Conservation (phyloP, 2,888 invertebrate species). For the Pammene aurita region DNA sequence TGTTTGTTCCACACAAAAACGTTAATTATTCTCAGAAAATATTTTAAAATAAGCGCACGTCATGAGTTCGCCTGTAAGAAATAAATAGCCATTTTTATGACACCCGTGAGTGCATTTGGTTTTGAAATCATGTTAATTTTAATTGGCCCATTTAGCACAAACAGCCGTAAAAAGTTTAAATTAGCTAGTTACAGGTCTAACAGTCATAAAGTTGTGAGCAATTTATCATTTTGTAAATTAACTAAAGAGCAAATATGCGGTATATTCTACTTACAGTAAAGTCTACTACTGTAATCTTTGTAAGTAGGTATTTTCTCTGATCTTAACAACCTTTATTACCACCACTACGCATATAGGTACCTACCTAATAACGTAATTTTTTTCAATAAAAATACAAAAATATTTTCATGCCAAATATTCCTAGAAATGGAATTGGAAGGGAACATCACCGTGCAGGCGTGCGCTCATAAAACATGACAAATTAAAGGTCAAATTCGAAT, state of each 20-base stretch:
- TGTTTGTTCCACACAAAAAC: no score
- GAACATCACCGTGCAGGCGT: no score
- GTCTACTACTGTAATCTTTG: neutral
- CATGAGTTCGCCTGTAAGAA: constrained; percentile 40
- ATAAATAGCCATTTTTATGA: constrained; percentile 44
- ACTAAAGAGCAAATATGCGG: neutral
- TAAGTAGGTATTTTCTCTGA: neutral
- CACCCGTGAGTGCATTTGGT: constrained; percentile 27
- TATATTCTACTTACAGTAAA: neutral
- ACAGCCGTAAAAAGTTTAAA: constrained; percentile 21
- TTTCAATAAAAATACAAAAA: no score
- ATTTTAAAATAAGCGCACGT: constrained; percentile 40
- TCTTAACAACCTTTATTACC: no score
- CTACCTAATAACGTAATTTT: no score
- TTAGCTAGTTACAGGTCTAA: neutral
- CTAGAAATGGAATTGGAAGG: no score
- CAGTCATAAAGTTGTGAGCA: neutral
- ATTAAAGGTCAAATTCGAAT: no score
- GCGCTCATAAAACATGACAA: no score
- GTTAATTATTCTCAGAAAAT: neutral
- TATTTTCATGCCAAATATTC: no score
- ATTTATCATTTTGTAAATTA: constrained; percentile 16
- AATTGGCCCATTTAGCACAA: constrained; percentile 37
- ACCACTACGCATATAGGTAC: no score
- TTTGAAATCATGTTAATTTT: constrained; percentile 44